phyloP scores from a whole-genome alignment of 1,140 invertebrate genomes.

The Drosophila navojoa region DNA sequence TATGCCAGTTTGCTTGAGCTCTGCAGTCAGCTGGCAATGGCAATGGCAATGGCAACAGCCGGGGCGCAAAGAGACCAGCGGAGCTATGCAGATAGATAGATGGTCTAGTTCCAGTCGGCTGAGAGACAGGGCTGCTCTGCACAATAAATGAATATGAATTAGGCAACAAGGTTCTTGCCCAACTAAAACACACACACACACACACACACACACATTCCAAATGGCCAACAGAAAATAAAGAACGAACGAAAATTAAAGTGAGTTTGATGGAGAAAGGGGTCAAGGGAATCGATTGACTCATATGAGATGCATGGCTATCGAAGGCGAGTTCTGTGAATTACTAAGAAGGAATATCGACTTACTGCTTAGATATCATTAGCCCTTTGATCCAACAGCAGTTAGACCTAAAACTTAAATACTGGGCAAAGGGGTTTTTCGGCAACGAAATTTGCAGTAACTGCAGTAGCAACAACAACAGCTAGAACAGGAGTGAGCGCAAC shows the following conservation, averaged over 20 bases:
- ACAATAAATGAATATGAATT: conserved; percentile 82
- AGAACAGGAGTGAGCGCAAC: not conserved
- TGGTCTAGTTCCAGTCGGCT: conserved; percentile 39
- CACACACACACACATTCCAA: too few species aligned
- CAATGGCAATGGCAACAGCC: not conserved
- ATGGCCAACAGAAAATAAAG: not conserved
- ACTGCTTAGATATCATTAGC: not conserved
- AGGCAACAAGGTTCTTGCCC: conserved; percentile 47
- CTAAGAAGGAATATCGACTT: not conserved
- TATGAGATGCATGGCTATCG: not conserved
- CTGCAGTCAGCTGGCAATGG: conserved; percentile 14
- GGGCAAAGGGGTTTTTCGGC: not conserved
- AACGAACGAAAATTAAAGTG: not conserved
- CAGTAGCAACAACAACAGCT: not conserved
- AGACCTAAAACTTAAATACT: not conserved
- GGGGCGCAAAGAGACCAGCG: not conserved
- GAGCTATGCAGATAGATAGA: conserved; percentile 46
- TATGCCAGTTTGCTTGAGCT: conserved; percentile 70
- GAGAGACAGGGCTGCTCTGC: conserved; percentile 18
- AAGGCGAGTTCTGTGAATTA: not conserved
- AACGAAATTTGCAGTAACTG: not conserved
- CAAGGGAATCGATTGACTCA: not conserved
- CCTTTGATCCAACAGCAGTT: too few species aligned
- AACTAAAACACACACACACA: too few species aligned
- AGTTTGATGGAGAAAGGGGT: not conserved